Percentiles rank a stretch among this genome's conserved stretches.
phyloP scores from a whole-genome alignment of 2,888 invertebrate species.

The Pseudococcus viburni region DNA sequence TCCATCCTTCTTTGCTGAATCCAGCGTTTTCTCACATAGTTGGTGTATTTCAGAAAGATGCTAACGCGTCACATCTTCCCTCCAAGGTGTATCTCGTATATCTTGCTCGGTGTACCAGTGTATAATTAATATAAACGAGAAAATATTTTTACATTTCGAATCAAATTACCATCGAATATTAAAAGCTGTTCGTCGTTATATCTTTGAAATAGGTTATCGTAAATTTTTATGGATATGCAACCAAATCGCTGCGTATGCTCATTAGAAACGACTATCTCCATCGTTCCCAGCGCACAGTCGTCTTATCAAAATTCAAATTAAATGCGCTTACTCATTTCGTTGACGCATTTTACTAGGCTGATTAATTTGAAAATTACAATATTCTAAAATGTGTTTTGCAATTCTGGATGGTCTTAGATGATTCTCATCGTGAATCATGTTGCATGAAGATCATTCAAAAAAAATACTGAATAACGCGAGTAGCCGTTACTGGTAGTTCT shows the following conservation, averaged over 20 bases:
- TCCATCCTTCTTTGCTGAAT: slow-evolving; percentile 12
- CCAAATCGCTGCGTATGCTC: not conserved
- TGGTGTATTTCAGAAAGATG: not conserved
- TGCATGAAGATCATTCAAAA: too few species aligned
- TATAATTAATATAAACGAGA: not conserved
- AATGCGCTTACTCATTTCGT: slow-evolving; percentile 1
- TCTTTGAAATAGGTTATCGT: slow-evolving; percentile 24
- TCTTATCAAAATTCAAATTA: slow-evolving; percentile 9
- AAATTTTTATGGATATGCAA: slow-evolving; percentile 8
- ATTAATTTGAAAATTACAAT: slow-evolving; percentile 21
- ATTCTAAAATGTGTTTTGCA: not conserved
- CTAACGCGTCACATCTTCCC: slow-evolving; percentile 6
- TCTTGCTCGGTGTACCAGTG: not conserved
- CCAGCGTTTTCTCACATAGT: slow-evolving; percentile 38
- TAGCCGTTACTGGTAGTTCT: too few species aligned
- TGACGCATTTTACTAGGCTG: slow-evolving; percentile 4
- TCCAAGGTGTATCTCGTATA: not conserved
- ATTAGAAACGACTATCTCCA: not conserved
- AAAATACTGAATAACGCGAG: too few species aligned
- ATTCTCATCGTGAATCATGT: not conserved
- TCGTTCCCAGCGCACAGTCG: not conserved
- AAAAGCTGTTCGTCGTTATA: slow-evolving; percentile 17
- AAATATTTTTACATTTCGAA: slow-evolving; percentile 5
- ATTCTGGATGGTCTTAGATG: not conserved
- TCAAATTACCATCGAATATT: slow-evolving; percentile 38